A percentile compares a stretch with the other conserved stretches of the same genome.
These are phyloP conservation scores for Mormyrus lacerda DNA, from an alignment of 2,113 vertebrate genomes.

Conservation along the genomic window DNA sequence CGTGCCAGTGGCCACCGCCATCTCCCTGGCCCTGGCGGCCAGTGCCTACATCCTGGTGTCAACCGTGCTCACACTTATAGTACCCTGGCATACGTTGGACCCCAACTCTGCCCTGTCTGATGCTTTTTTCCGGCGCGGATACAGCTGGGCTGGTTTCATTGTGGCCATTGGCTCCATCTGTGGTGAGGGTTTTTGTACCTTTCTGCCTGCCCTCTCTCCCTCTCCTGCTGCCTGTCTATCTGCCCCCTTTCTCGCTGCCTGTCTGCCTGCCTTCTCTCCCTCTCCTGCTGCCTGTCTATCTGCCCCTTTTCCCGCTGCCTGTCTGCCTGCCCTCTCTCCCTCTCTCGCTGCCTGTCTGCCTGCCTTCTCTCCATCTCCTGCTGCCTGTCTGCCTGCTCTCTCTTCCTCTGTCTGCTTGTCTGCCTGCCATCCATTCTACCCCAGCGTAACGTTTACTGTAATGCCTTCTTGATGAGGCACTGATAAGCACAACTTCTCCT, in stretches of 20 bases:
- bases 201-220: neutral
- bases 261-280: too few relatives aligned
- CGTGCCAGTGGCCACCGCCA: conserved; percentile 77
- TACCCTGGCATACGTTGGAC: conserved; percentile 84
- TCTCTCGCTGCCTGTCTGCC: too few relatives aligned
- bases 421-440: neutral
- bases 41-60: conserved; percentile 84
- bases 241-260: too few relatives aligned
- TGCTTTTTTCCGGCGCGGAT: conserved; percentile 86
- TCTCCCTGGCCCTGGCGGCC: conserved; percentile 74
- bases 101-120: conserved; percentile 84
- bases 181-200: conserved; percentile 63
- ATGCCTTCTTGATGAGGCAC: neutral
- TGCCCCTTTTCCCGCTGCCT: too few relatives aligned
- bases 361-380: neutral
- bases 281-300: too few relatives aligned
- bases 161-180: conserved; percentile 89
- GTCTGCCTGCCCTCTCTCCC: too few relatives aligned
- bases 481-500: conserved; percentile 2
- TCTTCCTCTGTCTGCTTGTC: neutral
- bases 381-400: neutral
- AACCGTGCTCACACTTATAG: conserved; percentile 82
- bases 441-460: neutral
- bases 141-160: conserved; percentile 85
- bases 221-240: too few relatives aligned